These are phyloP conservation scores for Sebastolobus alascanus DNA, from an alignment of 2,797 vertebrate genomes.

Conservation along the genomic window DNA sequence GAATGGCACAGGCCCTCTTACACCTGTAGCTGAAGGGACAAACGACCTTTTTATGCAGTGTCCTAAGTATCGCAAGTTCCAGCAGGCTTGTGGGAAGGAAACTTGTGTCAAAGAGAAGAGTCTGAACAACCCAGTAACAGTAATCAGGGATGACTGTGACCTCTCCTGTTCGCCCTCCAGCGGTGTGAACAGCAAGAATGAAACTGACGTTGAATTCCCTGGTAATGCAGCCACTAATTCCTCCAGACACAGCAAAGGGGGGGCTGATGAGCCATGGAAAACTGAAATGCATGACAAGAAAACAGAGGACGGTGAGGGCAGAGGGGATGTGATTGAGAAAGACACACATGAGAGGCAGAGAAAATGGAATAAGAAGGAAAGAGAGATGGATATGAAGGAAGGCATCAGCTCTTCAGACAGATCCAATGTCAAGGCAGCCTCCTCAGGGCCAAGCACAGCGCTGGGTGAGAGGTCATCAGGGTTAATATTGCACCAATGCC, in stretches of 20 bases:
- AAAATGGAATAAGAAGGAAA: conserved; percentile 7
- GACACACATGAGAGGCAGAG: conserved; percentile 6
- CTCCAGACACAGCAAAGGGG: not conserved
- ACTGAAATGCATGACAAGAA: conserved; percentile 17
- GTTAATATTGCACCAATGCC: conserved; percentile 45
- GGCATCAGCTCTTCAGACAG: conserved; percentile 1
- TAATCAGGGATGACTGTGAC: conserved; percentile 35
- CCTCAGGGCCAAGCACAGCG: conserved; percentile 6
- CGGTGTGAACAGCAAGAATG: conserved; percentile 31
- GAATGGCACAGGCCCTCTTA: conserved; percentile 23
- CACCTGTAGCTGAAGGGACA: conserved; percentile 52
- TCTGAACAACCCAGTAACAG: conserved; percentile 15
- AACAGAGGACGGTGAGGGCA: not conserved
- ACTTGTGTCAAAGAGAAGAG: conserved; percentile 50
- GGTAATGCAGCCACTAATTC: conserved; percentile 18
- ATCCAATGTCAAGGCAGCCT: not conserved
- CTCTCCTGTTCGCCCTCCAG: conserved; percentile 43
- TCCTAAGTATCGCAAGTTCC: conserved; percentile 95
- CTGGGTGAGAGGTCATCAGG: conserved; percentile 39
- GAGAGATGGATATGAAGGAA: conserved; percentile 19
- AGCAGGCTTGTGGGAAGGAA: conserved; percentile 89
- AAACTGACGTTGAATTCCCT: conserved; percentile 21
- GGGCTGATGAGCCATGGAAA: conserved; percentile 8
- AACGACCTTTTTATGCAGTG: conserved; percentile 83
- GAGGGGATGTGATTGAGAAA: conserved; percentile 10